Evolutionary conservation across 2,888 invertebrate genomes (phyloP), one percentile per base, ranked within the genome.

Genomic region (Eristalinus aeneus): DNA sequence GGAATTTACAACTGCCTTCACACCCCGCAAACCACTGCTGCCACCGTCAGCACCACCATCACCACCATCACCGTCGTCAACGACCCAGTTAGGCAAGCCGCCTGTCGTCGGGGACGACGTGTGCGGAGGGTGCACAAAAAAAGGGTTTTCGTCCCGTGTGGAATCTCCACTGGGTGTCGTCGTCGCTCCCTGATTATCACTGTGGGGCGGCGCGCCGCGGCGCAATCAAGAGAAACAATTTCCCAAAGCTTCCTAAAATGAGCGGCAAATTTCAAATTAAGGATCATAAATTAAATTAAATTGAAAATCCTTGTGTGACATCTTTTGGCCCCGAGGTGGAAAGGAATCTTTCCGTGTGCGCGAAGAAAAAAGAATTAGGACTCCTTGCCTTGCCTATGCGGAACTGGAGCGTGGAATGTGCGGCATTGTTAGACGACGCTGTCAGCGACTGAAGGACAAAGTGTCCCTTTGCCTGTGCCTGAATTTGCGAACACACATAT

Each of bases 261-360:
- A 87, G 87, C 83, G 83, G 87, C 83, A 87, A 87, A 87, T 87
- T 87, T 87, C 83, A 87, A 87, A 87, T 87, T 87, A 87, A 87
- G 87, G 87, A 87, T 83, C 87, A 87, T 87, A 87, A 87, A 87
- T 87, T 83, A 87, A 87, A 79, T 79, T 87, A 87, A 87, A 87
- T 87, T 87, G 87, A 83, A 87, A 87, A 86, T 86, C 83, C 87
- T 87, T 79, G 87, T 83, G 87, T 87, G 83, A 87, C 87, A 87
- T 87, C 83, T 79, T 78, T 75, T 56, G 56, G 69, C 60, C 72
- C 72, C 16, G 27, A 20, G 63, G 65, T 32, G 71, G 34, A 16
- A 31, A 58, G 8, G 39, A 60, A 10, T 27, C 16, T 12, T 23
- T 27, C 11, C 32, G 20, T 10, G 22, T 34, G 71, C 71, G 67